Percentiles rank a stretch among this genome's conserved stretches.
phyloP scores from a whole-genome alignment of 2,888 invertebrate genomes.

The Girardia tigrina region DNA sequence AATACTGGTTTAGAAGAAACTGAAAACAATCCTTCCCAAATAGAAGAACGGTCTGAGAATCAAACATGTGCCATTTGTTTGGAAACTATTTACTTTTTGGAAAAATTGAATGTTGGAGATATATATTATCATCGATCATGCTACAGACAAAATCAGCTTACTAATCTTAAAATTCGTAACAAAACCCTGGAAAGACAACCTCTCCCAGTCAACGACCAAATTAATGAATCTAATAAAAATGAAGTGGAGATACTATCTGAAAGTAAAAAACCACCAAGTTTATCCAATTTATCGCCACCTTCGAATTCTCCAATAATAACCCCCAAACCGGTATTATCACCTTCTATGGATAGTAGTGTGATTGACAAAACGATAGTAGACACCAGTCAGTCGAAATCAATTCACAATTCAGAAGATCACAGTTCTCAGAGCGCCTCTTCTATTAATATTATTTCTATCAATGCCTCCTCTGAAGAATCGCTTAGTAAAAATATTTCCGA shows the following conservation, averaged over 20 bases:
- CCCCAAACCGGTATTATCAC: neutral
- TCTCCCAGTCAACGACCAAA: neutral
- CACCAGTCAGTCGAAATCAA: neutral
- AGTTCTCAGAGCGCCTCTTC: constrained; percentile 15
- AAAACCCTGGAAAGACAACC: constrained; percentile 5
- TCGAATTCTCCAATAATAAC: neutral
- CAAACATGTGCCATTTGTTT: neutral
- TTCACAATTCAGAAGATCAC: neutral
- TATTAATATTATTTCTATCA: neutral
- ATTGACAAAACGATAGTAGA: too few relatives aligned
- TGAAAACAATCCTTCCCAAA: neutral
- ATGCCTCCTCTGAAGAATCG: neutral
- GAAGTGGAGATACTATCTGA: neutral
- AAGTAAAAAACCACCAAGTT: neutral
- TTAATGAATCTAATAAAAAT: neutral
- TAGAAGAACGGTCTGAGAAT: neutral
- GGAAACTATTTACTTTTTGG: neutral
- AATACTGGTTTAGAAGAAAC: too few relatives aligned
- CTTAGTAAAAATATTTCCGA: neutral
- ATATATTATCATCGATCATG: neutral
- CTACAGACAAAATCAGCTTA: neutral
- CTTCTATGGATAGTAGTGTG: neutral
- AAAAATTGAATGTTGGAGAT: neutral
- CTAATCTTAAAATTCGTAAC: constrained; percentile 4
- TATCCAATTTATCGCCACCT: neutral